Evolutionary conservation across 2,113 vertebrate genomes (phyloP).

Genomic region (Dinomys branickii): DNA sequence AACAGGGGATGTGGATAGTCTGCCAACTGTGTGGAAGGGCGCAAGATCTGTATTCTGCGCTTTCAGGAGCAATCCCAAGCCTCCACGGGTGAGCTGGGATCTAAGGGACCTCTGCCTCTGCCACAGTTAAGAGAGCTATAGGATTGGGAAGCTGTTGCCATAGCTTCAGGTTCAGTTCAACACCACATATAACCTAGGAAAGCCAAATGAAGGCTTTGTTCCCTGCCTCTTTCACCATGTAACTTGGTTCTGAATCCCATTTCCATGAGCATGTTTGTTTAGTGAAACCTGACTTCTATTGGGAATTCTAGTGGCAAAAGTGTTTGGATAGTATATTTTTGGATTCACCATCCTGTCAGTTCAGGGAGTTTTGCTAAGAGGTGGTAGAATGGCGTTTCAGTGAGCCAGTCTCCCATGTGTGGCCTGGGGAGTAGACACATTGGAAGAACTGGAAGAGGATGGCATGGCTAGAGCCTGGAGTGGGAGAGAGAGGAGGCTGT

Average conservation of each 20-base stretch:
- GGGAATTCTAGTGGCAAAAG: constrained; percentile 19
- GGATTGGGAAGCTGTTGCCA: background rate
- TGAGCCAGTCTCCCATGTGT: background rate
- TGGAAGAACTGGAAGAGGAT: constrained; percentile 8
- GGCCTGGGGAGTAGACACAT: background rate
- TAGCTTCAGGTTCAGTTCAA: background rate
- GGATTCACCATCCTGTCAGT: background rate
- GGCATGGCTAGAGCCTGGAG: background rate
- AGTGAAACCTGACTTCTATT: background rate
- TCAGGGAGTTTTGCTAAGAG: background rate
- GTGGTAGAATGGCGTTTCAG: background rate
- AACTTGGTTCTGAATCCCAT: background rate
- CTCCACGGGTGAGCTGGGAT: background rate
- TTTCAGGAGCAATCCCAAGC: background rate
- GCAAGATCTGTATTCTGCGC: background rate
- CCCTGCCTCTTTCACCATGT: background rate
- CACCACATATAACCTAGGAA: background rate
- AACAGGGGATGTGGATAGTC: background rate
- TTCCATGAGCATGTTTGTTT: background rate
- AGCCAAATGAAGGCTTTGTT: background rate
- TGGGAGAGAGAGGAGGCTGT: background rate
- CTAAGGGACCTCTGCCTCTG: background rate
- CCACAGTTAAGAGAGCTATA: background rate
- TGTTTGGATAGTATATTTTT: background rate
- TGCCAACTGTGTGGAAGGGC: background rate